phyloP scores from a whole-genome alignment of 2,113 vertebrate genomes.

The Platichthys flesus region DNA sequence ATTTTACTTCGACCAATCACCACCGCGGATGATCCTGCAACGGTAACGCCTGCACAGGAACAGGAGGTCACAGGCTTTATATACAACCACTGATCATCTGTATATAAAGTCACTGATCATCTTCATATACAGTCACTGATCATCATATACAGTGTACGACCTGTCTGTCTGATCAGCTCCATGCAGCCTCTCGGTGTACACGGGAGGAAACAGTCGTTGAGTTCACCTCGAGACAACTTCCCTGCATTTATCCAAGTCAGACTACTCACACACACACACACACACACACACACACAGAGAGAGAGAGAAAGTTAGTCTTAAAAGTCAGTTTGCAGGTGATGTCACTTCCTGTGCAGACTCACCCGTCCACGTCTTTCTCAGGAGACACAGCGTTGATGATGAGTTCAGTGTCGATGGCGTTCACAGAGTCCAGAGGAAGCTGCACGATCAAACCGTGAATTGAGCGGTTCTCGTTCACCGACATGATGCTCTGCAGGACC shows the following conservation, averaged over 20 bases:
- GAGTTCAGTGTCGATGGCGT: constrained; percentile 85
- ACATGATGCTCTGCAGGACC: constrained; percentile 86
- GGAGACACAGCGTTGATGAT: constrained; percentile 89
- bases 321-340: background rate
- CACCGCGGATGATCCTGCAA: constrained; percentile 90
- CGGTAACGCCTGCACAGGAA: constrained; percentile 84
- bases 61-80: constrained; percentile 12
- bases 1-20: constrained; percentile 97
- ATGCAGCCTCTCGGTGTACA: constrained; percentile 96
- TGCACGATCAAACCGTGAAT: constrained; percentile 96
- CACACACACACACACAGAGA: constrained; percentile 82
- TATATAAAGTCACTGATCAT: too few species aligned
- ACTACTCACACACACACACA: constrained; percentile 72
- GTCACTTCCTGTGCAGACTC: constrained; percentile 30
- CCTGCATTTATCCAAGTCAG: constrained; percentile 92
- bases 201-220: constrained; percentile 91
- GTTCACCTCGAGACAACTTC: constrained; percentile 91
- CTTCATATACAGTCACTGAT: too few species aligned
- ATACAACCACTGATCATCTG: too few species aligned
- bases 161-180: constrained; percentile 94
- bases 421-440: constrained; percentile 90
- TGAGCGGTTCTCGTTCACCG: constrained; percentile 85
- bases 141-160: constrained; percentile 61
- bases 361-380: constrained; percentile 97
- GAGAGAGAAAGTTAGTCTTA: background rate